Evolutionary conservation across 2,113 vertebrate species (phyloP).

Genomic region (Leptodactylus fuscus): DNA sequence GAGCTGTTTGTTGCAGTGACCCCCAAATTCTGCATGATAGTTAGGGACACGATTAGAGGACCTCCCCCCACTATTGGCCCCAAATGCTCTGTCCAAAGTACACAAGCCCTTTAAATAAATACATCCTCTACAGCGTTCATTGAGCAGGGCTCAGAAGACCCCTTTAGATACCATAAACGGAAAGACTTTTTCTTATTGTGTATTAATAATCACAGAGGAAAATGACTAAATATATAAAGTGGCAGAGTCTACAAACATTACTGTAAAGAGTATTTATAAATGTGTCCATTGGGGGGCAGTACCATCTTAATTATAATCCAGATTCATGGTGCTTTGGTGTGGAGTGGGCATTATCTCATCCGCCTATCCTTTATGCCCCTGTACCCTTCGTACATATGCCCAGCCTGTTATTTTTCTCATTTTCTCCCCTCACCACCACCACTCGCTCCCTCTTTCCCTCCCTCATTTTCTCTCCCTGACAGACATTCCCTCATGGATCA

Average conservation of each 20-base stretch:
- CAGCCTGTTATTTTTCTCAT: conserved; percentile 6
- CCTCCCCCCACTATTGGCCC: neutral
- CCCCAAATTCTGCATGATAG: neutral
- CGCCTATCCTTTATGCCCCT: neutral
- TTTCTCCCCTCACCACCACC: neutral
- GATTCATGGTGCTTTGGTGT: neutral
- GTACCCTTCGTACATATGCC: neutral
- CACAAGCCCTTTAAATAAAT: neutral
- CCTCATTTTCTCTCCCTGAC: conserved; percentile 36
- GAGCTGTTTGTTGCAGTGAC: neutral
- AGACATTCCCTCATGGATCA: conserved; percentile 52
- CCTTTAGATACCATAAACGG: neutral
- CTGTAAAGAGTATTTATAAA: neutral
- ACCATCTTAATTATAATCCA: conserved; percentile 1
- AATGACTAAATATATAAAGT: neutral
- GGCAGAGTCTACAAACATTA: neutral
- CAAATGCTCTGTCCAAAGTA: neutral
- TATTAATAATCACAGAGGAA: neutral
- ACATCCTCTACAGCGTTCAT: neutral
- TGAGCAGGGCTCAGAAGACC: neutral
- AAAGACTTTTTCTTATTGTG: too few relatives aligned
- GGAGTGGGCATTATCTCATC: neutral
- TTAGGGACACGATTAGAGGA: neutral
- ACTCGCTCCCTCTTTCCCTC: neutral
- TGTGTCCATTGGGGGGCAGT: conserved; percentile 45